Conservation (phyloP, 2,797 vertebrate species). For the Onychomys arenicola region DNA sequence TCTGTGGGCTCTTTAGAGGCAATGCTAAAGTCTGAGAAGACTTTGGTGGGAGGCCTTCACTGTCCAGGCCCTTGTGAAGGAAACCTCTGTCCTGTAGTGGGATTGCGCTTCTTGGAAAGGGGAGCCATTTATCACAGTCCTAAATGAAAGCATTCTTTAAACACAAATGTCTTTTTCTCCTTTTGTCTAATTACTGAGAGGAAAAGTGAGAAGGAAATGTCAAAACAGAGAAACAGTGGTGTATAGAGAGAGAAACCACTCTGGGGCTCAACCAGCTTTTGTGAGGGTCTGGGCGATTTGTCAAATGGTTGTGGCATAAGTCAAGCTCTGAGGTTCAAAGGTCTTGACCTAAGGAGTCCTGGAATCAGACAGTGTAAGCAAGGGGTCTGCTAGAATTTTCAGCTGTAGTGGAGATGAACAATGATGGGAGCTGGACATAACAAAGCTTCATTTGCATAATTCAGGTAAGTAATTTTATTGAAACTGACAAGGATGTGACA, state of each 20-base stretch:
- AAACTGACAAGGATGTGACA: constrained; percentile 98
- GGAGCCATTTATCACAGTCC: constrained; percentile 97
- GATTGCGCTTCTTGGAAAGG: constrained; percentile 92
- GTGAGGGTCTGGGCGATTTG: constrained; percentile 95
- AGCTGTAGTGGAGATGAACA: constrained; percentile 95
- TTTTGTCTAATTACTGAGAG: constrained; percentile 95
- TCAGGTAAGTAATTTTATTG: constrained; percentile 99
- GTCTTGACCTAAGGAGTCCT: constrained; percentile 97
- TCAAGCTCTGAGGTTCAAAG: constrained; percentile 99
- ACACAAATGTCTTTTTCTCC: constrained; percentile 95
- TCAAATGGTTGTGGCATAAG: constrained; percentile 98
- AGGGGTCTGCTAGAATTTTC: constrained; percentile 91
- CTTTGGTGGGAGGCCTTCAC: constrained; percentile 89
- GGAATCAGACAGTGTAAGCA: constrained; percentile 91
- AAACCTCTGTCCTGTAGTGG: constrained; percentile 91
- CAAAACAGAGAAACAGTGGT: constrained; percentile 91
- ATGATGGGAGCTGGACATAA: constrained; percentile 93
- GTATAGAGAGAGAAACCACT: constrained; percentile 91
- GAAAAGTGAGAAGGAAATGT: constrained; percentile 94
- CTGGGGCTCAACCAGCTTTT: constrained; percentile 94
- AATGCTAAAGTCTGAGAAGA: constrained; percentile 83
- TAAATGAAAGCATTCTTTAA: constrained; percentile 95
- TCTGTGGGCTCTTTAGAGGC: constrained; percentile 75
- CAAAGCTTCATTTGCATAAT: constrained; percentile 97
- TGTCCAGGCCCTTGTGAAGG: constrained; percentile 91